Evolutionary conservation across 2,113 vertebrate genomes (phyloP).

Genomic region (Albula goreensis): DNA sequence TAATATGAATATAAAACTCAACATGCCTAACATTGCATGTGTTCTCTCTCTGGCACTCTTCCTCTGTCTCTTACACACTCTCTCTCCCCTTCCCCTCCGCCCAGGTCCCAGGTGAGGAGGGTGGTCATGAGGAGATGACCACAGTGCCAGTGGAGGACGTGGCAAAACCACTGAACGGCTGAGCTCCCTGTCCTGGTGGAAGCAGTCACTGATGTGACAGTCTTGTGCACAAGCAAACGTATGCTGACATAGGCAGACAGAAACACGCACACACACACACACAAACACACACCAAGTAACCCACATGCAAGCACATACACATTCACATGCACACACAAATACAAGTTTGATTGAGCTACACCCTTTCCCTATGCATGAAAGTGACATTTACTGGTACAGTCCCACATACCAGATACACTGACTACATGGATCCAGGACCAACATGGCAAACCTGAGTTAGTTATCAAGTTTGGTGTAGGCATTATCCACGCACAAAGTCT

Average conservation of each 20-base stretch:
- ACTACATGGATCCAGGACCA: not conserved
- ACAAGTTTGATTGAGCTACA: not conserved
- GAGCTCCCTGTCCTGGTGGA: slow-evolving; percentile 23
- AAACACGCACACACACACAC: slow-evolving; percentile 15
- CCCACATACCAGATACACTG: not conserved
- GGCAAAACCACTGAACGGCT: slow-evolving; percentile 58
- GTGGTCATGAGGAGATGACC: slow-evolving; percentile 43
- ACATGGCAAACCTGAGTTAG: not conserved
- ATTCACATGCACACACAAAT: not conserved
- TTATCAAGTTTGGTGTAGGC: not conserved
- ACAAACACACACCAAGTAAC: slow-evolving; percentile 22
- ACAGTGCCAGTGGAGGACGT: slow-evolving; percentile 52
- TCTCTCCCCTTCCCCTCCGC: not conserved
- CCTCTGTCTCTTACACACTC: not conserved
- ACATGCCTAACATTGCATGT: too few species aligned
- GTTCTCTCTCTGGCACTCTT: not conserved
- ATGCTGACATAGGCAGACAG: not conserved
- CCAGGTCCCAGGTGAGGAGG: slow-evolving; percentile 68
- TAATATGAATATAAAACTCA: too few species aligned
- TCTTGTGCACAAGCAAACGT: not conserved
- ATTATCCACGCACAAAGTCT: not conserved
- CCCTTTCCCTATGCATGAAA: not conserved
- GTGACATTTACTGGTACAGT: not conserved
- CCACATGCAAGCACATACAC: not conserved
- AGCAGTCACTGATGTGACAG: not conserved